phyloP scores from a whole-genome alignment of 2,113 vertebrate genomes.

The Plotosus lineatus region DNA sequence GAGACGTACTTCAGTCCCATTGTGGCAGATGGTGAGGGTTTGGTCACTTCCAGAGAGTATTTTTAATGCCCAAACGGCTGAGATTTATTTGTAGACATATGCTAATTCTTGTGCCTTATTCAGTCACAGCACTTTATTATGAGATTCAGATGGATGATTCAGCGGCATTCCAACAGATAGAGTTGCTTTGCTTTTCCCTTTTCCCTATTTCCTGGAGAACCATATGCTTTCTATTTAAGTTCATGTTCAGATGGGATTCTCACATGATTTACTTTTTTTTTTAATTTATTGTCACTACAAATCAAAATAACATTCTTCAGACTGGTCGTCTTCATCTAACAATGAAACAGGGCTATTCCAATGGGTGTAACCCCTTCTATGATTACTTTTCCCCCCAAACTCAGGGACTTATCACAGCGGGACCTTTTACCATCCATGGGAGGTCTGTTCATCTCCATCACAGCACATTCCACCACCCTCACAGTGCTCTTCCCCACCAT shows the following conservation, averaged over 20 bases:
- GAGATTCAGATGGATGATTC: slow-evolving; percentile 30
- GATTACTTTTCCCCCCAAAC: background rate
- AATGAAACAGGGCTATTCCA: background rate
- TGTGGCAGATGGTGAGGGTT: background rate
- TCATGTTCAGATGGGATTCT: background rate
- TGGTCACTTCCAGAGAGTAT: background rate
- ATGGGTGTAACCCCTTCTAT: too few species aligned
- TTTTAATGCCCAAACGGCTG: background rate
- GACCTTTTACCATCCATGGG: background rate
- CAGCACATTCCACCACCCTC: background rate
- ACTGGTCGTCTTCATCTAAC: background rate
- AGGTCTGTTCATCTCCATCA: background rate
- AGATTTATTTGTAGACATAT: background rate
- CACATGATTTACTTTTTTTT: background rate
- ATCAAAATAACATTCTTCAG: background rate
- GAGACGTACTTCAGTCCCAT: background rate
- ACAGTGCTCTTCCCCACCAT: background rate
- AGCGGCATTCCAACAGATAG: slow-evolving; percentile 18
- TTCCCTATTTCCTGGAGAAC: background rate
- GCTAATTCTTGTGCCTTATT: background rate
- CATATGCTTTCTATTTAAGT: background rate
- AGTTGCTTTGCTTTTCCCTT: background rate
- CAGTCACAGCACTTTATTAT: slow-evolving; percentile 8
- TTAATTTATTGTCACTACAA: background rate
- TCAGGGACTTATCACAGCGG: background rate